These are phyloP conservation scores for Cinara cedri DNA, from an alignment of 2,888 invertebrate species.

Conservation along the genomic window DNA sequence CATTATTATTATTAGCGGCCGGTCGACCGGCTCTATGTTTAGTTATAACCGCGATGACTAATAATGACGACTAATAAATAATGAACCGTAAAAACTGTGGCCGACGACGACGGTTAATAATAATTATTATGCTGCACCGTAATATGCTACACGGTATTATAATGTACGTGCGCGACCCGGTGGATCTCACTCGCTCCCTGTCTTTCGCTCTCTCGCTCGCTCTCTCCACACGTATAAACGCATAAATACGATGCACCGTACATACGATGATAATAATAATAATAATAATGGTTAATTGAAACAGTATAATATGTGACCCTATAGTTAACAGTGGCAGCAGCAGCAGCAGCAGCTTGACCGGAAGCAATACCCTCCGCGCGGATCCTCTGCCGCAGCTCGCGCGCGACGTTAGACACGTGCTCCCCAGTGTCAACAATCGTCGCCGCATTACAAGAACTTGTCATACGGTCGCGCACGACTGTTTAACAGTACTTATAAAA, in stretches of 20 bases:
- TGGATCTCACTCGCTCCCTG: background rate
- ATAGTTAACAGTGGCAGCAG: too few relatives aligned
- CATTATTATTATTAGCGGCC: background rate
- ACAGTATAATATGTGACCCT: slow-evolving; percentile 33
- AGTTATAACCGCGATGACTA: background rate
- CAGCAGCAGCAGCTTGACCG: slow-evolving; percentile 47
- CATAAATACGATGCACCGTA: too few relatives aligned
- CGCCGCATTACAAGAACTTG: background rate
- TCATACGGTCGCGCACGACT: too few relatives aligned
- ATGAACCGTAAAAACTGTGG: background rate
- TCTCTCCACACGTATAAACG: too few relatives aligned
- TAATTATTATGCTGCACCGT: slow-evolving; percentile 7
- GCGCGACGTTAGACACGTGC: slow-evolving; percentile 13
- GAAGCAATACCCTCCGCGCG: slow-evolving; percentile 23
- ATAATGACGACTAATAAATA: background rate
- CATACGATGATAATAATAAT: too few relatives aligned
- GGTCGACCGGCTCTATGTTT: too few relatives aligned
- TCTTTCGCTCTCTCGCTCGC: too few relatives aligned
- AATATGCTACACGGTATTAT: background rate
- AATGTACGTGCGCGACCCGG: background rate
- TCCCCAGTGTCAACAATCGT: slow-evolving; percentile 36
- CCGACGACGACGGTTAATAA: slow-evolving; percentile 10
- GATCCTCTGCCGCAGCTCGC: background rate
- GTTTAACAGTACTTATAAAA: too few relatives aligned
- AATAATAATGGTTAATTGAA: slow-evolving; percentile 50